These are phyloP conservation scores for Galeopterus variegatus DNA, from an alignment of 2,113 vertebrate species.

Conservation along the genomic window DNA sequence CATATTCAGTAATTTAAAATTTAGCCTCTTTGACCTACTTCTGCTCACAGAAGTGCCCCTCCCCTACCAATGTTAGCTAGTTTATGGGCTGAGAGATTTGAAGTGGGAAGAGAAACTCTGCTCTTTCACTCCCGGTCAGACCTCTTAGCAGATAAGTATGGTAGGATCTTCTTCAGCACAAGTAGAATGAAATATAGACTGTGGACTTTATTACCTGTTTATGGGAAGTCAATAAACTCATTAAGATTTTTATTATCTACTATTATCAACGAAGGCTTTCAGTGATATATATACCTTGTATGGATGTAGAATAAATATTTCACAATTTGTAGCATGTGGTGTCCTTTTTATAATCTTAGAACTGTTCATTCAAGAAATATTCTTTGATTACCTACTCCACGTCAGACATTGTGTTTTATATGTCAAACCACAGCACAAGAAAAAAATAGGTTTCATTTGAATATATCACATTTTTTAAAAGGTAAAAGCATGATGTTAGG, in stretches of 20 bases:
- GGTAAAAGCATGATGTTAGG: not conserved
- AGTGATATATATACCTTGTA: not conserved
- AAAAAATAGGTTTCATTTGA: not conserved
- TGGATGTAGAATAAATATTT: conserved; percentile 48
- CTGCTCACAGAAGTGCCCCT: not conserved
- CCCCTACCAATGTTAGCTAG: not conserved
- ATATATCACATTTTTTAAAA: not conserved
- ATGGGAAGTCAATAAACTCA: conserved; percentile 20
- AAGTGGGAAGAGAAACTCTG: not conserved
- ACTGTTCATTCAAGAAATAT: conserved; percentile 52
- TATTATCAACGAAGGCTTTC: conserved; percentile 1
- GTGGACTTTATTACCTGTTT: not conserved
- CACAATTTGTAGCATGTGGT: not conserved
- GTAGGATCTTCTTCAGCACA: not conserved
- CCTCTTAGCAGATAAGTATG: not conserved
- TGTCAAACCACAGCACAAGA: not conserved
- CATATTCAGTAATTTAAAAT: conserved; percentile 30
- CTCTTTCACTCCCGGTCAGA: not conserved
- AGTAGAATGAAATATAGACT: not conserved
- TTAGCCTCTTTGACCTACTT: conserved; percentile 43
- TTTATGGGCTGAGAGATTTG: not conserved
- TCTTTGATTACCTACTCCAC: not conserved
- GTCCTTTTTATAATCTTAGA: conserved; percentile 42
- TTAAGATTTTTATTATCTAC: conserved; percentile 69
- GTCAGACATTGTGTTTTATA: not conserved